phyloP scores from a whole-genome alignment of 1,140 invertebrate genomes.

The Drosophila melanogaster region DNA sequence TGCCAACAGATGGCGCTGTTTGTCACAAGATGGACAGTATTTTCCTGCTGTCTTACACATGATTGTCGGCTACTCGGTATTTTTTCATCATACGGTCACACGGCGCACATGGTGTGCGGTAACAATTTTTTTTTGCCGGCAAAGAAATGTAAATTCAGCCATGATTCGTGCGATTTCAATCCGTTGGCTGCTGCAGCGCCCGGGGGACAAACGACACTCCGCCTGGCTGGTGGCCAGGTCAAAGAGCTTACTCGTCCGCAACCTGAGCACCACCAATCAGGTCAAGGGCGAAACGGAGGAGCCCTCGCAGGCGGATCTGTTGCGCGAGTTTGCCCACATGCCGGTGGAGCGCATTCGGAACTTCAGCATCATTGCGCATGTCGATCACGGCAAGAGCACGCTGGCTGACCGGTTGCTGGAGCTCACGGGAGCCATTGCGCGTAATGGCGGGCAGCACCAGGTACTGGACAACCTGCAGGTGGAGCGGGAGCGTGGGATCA shows the following conservation, averaged over 20 bases:
- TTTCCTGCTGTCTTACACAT: no score
- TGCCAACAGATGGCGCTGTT: no score
- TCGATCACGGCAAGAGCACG: constrained; percentile 99
- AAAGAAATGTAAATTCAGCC: constrained; percentile 5
- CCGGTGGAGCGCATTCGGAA: constrained; percentile 93
- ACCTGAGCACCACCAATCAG: constrained; percentile 9
- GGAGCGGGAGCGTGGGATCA: constrained; percentile 98
- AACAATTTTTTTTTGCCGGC: constrained; percentile 9
- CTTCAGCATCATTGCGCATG: constrained; percentile 98
- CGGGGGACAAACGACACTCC: background rate
- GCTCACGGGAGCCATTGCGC: constrained; percentile 93
- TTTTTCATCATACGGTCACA: background rate
- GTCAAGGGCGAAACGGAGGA: constrained; percentile 30
- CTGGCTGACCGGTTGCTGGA: constrained; percentile 96
- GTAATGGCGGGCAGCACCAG: constrained; percentile 89
- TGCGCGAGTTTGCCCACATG: constrained; percentile 62
- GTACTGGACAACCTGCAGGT: constrained; percentile 87
- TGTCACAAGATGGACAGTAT: background rate
- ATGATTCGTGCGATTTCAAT: constrained; percentile 15
- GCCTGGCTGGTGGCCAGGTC: constrained; percentile 5
- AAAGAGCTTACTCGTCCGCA: background rate
- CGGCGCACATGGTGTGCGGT: constrained; percentile 9
- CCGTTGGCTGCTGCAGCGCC: constrained; percentile 15
- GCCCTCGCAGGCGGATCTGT: constrained; percentile 34
- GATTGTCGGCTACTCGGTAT: background rate